Evolutionary conservation across 37 sponge, comb jelly and placozoan genomes (phyloP), one percentile per base, ranked within the genome.

Genomic region (Agelas oroides): DNA sequence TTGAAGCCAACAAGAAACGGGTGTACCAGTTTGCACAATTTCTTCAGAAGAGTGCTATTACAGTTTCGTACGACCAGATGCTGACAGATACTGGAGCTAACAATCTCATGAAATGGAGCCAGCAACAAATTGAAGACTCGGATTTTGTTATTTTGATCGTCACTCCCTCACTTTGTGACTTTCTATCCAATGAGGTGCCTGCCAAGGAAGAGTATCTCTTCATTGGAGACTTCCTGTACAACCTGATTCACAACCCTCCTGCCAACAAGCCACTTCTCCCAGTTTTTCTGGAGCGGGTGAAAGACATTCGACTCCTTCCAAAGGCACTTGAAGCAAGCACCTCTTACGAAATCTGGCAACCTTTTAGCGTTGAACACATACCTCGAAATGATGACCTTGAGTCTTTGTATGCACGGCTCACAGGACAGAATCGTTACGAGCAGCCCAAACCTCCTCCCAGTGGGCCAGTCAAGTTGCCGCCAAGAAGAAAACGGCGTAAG

Each of bases 101-200:
- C 34, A 82, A 82, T 54, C 34, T 52, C 52, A 75, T 76, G 65
- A 65, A 54, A 17, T 76, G 76, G 76, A 70, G 53, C 65, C 83
- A 88, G 53, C 54, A 77, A 24, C 77, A 88, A 69, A 81, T 88
- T 27, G 31, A 71, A n/a, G 78, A 69, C 57, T 79, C 85, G 2
- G 65, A 87, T 30, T 78, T 79, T 67, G 61, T 92, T 35, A 52
- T 92, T 64, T 57, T 88, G 28, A 67, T 92, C 59, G 56, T 88
- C 35, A 84, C 84, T n/a, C 38, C 70, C 15, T 88, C 88, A 59
- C 67, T 92, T 72, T 25, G 66, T 18, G 34, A 87, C 59, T 88
- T 87, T 58, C 85, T 92, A 36, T 39, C 73, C n/a, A 40, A 81
- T 57, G 61, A 74, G 23, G 70, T 70, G 1, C 74, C 71, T 20